Conservation (phyloP, 2,888 invertebrate genomes). For the Meteorus cinctellus region DNA sequence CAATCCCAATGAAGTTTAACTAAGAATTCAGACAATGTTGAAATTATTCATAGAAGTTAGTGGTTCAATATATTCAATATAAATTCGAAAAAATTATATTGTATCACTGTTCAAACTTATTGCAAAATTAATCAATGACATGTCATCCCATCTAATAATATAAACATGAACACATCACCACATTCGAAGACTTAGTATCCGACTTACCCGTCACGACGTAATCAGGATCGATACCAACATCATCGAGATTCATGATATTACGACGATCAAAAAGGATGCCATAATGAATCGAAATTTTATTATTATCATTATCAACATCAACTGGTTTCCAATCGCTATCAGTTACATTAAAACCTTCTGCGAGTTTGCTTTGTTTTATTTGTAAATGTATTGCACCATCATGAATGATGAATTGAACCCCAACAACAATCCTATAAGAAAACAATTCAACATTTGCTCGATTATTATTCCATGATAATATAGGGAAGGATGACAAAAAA, state of each 20-base stretch:
- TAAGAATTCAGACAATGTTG: too few relatives aligned
- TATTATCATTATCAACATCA: neutral
- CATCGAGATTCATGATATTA: slow-evolving; percentile 7
- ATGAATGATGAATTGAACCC: neutral
- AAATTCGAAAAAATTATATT: too few relatives aligned
- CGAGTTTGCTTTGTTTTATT: neutral
- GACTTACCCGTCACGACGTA: neutral
- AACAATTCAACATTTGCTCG: neutral
- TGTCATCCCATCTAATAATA: too few relatives aligned
- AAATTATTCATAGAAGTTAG: too few relatives aligned
- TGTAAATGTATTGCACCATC: neutral
- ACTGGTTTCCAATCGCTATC: neutral
- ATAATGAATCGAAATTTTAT: neutral
- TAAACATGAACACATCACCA: too few relatives aligned
- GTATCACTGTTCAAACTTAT: too few relatives aligned
- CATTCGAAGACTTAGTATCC: neutral
- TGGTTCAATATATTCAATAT: too few relatives aligned
- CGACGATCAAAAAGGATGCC: neutral
- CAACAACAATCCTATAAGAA: neutral
- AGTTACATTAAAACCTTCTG: neutral
- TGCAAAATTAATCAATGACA: too few relatives aligned
- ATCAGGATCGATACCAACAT: neutral
- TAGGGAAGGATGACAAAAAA: too few relatives aligned
- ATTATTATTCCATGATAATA: too few relatives aligned
- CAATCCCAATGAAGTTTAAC: too few relatives aligned